Evolutionary conservation across 2,888 invertebrate species (phyloP).

Genomic region (Zootermopsis nevadensis): DNA sequence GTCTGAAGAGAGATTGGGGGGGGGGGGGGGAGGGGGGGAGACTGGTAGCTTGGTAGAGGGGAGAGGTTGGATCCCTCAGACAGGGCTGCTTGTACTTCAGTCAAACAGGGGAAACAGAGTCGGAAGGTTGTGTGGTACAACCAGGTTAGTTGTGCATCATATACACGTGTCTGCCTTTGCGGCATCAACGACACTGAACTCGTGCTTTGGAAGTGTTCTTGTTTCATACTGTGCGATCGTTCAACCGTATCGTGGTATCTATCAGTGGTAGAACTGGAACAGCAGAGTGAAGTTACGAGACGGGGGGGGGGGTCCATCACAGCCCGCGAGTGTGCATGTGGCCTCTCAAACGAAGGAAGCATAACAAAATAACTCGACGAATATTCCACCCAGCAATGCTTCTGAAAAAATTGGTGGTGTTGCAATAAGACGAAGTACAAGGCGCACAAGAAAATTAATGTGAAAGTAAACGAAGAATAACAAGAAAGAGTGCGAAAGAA

Average conservation of each 20-base stretch:
- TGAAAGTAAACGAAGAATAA: not conserved
- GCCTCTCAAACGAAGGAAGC: not conserved
- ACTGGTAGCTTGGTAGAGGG: conserved; percentile 10
- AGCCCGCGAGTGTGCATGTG: not conserved
- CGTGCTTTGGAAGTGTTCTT: not conserved
- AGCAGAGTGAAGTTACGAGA: not conserved
- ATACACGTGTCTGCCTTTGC: not conserved
- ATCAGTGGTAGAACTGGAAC: not conserved
- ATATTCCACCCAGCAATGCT: not conserved
- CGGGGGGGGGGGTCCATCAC: not conserved
- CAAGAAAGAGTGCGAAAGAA: conserved; percentile 38
- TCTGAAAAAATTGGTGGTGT: not conserved
- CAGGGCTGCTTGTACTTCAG: conserved; percentile 26
- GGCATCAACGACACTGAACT: not conserved
- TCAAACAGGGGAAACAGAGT: conserved; percentile 20
- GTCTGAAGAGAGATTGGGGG: not conserved
- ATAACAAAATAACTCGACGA: not conserved
- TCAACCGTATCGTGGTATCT: not conserved
- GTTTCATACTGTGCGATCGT: not conserved
- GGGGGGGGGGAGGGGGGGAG: conserved; percentile 8
- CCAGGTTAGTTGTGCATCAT: not conserved
- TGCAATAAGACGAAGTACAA: not conserved
- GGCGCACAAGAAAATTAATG: not conserved
- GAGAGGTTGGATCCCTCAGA: conserved; percentile 6
- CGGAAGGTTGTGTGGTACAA: not conserved